phyloP scores from a whole-genome alignment of 1,140 invertebrate species.

The Lepidurus couesii region DNA sequence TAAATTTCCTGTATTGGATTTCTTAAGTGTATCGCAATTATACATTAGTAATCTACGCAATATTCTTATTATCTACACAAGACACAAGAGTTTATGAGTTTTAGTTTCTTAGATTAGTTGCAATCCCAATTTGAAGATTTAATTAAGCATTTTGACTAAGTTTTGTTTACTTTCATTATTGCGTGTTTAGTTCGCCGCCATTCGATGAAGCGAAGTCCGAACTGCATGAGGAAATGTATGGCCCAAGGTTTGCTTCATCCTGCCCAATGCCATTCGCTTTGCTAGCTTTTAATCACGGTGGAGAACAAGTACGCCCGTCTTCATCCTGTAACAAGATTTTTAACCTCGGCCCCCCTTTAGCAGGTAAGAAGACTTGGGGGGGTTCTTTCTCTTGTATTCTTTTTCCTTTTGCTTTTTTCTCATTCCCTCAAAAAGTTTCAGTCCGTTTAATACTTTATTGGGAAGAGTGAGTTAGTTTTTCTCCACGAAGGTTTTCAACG shows the following conservation, averaged over 20 bases:
- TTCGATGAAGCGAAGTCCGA: slow-evolving; percentile 38
- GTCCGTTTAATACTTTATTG: too few relatives aligned
- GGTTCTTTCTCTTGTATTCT: neutral
- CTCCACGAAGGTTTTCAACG: too few relatives aligned
- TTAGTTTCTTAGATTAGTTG: neutral
- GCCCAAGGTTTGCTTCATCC: slow-evolving; percentile 41
- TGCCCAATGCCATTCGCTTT: slow-evolving; percentile 42
- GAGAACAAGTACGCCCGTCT: neutral
- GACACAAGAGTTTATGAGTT: too few relatives aligned
- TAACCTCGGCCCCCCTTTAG: neutral
- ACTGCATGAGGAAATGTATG: slow-evolving; percentile 42
- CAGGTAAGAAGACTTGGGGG: neutral
- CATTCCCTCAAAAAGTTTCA: too few relatives aligned
- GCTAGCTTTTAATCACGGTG: slow-evolving; percentile 33
- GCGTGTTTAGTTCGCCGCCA: slow-evolving; percentile 26
- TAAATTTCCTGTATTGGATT: too few relatives aligned
- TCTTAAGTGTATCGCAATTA: too few relatives aligned
- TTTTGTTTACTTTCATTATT: slow-evolving; percentile 22
- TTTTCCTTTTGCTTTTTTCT: neutral
- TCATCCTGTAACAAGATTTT: slow-evolving; percentile 9
- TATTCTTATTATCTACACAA: too few relatives aligned
- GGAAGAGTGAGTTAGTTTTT: too few relatives aligned
- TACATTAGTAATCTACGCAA: too few relatives aligned
- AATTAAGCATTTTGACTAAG: neutral
- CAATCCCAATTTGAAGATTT: neutral